Evolutionary conservation across 2,113 vertebrate genomes (phyloP).

Genomic region (Cyprinodon variegatus): DNA sequence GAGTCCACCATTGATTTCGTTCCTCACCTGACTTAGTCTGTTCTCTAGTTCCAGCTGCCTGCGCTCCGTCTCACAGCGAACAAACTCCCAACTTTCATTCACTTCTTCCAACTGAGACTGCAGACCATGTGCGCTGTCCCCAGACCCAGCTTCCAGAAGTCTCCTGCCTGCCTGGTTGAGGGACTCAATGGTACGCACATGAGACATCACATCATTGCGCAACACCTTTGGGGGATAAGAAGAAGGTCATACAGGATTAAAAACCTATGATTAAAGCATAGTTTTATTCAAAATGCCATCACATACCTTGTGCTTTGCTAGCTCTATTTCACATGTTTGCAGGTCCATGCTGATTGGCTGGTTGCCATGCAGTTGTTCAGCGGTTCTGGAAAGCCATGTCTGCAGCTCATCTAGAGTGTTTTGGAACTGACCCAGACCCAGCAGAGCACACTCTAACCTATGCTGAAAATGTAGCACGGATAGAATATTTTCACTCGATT

Average conservation of each 20-base stretch:
- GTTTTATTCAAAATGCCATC: not conserved
- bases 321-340: conserved; percentile 89
- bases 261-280: not conserved
- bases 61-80: conserved; percentile 84
- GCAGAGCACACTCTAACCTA: conserved; percentile 85
- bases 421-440: conserved; percentile 90
- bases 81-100: conserved; percentile 85
- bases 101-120: conserved; percentile 82
- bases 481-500: not conserved
- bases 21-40: conserved; percentile 86
- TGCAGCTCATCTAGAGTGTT: conserved; percentile 87
- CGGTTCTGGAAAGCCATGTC: conserved; percentile 82
- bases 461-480: conserved; percentile 68
- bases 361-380: conserved; percentile 80
- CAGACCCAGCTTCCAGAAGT: conserved; percentile 78
- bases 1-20: conserved; percentile 10
- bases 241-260: not conserved
- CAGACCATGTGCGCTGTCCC: conserved; percentile 79
- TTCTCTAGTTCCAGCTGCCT: conserved; percentile 88
- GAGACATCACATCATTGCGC: conserved; percentile 87
- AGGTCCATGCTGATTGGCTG: conserved; percentile 82
- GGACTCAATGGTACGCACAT: conserved; percentile 82
- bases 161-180: conserved; percentile 81
- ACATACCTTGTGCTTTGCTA: conserved; percentile 90
- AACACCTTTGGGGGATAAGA: conserved; percentile 78